Percentiles rank a stretch among this genome's conserved stretches.
These are phyloP conservation scores for Charadrius vociferus DNA, from an alignment of 2,113 vertebrate genomes.

Conservation along the genomic window DNA sequence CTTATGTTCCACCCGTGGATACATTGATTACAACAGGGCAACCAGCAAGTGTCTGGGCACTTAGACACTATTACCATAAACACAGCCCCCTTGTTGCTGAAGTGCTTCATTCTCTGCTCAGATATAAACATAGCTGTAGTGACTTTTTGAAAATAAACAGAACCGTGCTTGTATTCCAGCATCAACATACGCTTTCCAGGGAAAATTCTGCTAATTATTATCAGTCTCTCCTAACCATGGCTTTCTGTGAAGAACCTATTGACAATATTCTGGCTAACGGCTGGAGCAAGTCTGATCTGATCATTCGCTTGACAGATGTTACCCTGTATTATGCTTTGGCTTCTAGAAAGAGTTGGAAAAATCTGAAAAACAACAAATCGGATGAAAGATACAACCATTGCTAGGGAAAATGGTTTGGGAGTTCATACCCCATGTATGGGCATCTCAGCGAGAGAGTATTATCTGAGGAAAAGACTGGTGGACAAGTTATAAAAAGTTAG, in stretches of 20 bases:
- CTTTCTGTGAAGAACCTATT: background rate
- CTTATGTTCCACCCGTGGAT: background rate
- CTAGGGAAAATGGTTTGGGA: background rate
- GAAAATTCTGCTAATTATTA: background rate
- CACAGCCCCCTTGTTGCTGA: background rate
- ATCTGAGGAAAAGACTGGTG: background rate
- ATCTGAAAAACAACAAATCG: background rate
- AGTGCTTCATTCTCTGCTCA: background rate
- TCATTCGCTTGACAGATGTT: background rate
- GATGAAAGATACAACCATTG: background rate
- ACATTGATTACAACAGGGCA: background rate
- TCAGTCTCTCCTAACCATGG: background rate
- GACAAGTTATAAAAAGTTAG: background rate
- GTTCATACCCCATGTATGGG: rapidly evolving
- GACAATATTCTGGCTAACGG: background rate
- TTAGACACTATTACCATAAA: background rate
- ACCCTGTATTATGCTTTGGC: background rate
- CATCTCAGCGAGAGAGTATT: background rate
- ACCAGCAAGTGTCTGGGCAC: background rate
- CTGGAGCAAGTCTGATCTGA: background rate
- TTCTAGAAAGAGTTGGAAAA: background rate
- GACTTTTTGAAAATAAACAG: background rate
- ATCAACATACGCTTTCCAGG: background rate
- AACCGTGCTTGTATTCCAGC: background rate
- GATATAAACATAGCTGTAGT: background rate